Base-by-base conservation (phyloP, 1,140 invertebrate genomes). In the Nasonia vitripennis region DNA sequence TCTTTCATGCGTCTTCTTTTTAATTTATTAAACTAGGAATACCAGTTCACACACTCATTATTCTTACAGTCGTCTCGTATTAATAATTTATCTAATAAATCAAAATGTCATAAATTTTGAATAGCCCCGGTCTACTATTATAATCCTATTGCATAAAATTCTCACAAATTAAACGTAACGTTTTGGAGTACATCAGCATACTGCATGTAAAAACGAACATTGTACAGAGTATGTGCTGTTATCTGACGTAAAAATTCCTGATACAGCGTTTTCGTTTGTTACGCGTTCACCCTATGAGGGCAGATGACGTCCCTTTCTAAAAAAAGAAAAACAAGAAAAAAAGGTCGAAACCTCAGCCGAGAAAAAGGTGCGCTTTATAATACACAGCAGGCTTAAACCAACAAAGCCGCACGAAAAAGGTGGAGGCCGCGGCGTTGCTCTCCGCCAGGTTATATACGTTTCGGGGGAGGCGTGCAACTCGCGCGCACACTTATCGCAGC, bases 401-500 rank as follows among this genome's bases (percentile, higher is more conserved):
- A 85, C 71, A 81, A 37, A 74, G 27, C 27, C 31, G 71, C 31
- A 3, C n/a, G 51, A 62, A 31, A 11, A 75, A 20, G 45, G 37
- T 23, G 17, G 45, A 51, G 41, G 51, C n/a, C 51, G 20, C 62
- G n/a, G 45, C 75, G 62, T 11, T 31, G 27, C 70, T 51, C 48
- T 51, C 48, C 14, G 1, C 34, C 71, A 82, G 48, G 48, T 75
- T 82, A 45, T 77, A 27, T 51, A 14, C 37, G 2, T 20, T 62
- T 62, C 55, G 48, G 31, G 74, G 73, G 45, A 67, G 77, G 31
- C 81, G 74, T 68, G 45, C 34, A 17, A 51, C 27, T 12, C 11
- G 7, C 27, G 6, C 11, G 7, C 20, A 34, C 9, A 48, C 34
- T 93, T 93, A 93, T 93, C 93, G 90, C 89, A 92, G 86, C 89